phyloP scores from a whole-genome alignment of 2,113 vertebrate genomes.

The Sphyrna mokarran region DNA sequence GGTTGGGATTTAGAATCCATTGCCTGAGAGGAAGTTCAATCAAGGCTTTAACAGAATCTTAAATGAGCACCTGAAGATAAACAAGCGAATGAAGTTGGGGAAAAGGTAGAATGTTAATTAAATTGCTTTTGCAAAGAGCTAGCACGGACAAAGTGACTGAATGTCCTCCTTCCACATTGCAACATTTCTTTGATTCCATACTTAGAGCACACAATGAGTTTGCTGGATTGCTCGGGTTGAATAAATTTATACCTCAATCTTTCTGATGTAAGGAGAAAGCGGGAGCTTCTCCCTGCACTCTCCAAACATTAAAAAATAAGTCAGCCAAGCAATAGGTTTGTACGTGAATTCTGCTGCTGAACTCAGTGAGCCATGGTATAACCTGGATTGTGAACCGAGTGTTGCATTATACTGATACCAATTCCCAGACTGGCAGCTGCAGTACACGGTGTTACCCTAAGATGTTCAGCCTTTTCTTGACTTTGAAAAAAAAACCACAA shows the following conservation, averaged over 20 bases:
- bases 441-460: not conserved
- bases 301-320: not conserved
- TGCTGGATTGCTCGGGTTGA: not conserved
- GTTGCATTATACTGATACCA: not conserved
- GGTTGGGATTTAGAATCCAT: too few relatives aligned
- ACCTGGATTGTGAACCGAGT: not conserved
- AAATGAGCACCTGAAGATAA: too few relatives aligned
- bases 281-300: not conserved
- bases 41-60: too few relatives aligned
- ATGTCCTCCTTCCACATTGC: too few relatives aligned
- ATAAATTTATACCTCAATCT: not conserved
- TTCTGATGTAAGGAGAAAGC: not conserved
- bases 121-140: too few relatives aligned
- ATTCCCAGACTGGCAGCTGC: not conserved
- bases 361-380: not conserved
- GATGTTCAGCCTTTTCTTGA: not conserved
- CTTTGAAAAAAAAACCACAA: not conserved
- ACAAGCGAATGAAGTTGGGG: too few relatives aligned
- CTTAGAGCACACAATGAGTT: not conserved
- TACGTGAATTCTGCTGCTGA: too few relatives aligned
- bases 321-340: too few relatives aligned
- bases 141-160: too few relatives aligned
- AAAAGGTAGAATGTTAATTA: too few relatives aligned
- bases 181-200: too few relatives aligned
- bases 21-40: too few relatives aligned